Base-by-base conservation (phyloP, 2,797 vertebrate genomes). In the Erithacus rubecula region DNA sequence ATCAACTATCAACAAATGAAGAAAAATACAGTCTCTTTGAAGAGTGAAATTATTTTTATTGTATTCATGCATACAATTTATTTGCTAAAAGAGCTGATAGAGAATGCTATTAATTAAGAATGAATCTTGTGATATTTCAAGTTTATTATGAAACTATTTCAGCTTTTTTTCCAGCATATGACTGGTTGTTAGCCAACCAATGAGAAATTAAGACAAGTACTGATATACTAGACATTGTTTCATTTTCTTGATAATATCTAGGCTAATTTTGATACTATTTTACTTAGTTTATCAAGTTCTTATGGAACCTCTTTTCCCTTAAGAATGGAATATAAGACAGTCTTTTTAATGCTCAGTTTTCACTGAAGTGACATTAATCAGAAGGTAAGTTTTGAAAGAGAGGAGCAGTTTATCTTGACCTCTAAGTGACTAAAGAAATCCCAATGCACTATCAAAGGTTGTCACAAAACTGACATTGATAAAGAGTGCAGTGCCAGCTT, bases 391-490 rank as follows among this genome's bases (percentile, higher is more conserved):
- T 94, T 78, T 92, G 70, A 91, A 90, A 91, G 76, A 84, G 64
- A 82, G 9, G 19, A 93, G 30, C n/a, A 86, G 77, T 88, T 93
- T 94, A 87, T 95, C 74, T 83, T 92, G 94, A 95, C 93, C 91
- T 94, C 76, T 60, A 77, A 77, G 67, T 70, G 74, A 67, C 94
- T 93, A 69, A 94, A 92, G 87, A 95, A 94, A 87, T 95, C 84
- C 84, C 92, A 80, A 4, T 63, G 63, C 32, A 44, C 43, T 71
- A 58, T 52, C 86, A 95, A 71, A 94, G 18, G 26, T 84, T 88
- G 76, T 89, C 79, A 83, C 69, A 95, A 90, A 78, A 59, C 43
- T 92, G 90, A 90, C 94, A 67, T 60, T 92, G 90, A 91, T 43
- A 65, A 67, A 94, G 52, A 88, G 11, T 29, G 14, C 41, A 79